phyloP scores from a whole-genome alignment of 2,797 vertebrate genomes.

The Chaetodon trifasciatus region DNA sequence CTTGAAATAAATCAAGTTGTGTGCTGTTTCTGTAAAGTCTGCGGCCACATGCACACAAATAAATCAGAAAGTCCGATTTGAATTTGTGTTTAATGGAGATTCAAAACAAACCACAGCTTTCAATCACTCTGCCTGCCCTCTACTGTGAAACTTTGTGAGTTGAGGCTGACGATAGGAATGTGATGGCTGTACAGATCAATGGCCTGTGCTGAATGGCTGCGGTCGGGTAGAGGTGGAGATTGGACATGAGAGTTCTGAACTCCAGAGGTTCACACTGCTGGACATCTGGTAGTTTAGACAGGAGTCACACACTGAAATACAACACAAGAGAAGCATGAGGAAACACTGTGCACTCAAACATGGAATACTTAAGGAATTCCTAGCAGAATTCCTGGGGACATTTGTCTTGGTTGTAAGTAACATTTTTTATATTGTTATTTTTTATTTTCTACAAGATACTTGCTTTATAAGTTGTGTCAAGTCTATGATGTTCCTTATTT shows the following conservation, averaged over 20 bases:
- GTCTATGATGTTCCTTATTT: not conserved
- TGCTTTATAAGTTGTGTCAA: not conserved
- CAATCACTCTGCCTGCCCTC: not conserved
- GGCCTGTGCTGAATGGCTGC: constrained; percentile 72
- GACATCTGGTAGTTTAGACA: constrained; percentile 54
- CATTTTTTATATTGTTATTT: not conserved
- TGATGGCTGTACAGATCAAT: constrained; percentile 73
- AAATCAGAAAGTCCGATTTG: not conserved
- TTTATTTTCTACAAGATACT: not conserved
- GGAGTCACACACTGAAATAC: constrained; percentile 69
- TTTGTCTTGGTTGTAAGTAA: constrained; percentile 95
- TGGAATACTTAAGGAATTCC: constrained; percentile 90
- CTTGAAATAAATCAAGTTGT: constrained; percentile 39
- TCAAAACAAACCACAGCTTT: not conserved
- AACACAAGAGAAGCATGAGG: constrained; percentile 85
- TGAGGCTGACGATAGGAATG: not conserved
- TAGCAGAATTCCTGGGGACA: constrained; percentile 96
- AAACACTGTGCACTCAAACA: constrained; percentile 91
- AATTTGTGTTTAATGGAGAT: not conserved
- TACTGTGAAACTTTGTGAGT: constrained; percentile 15
- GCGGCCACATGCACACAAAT: not conserved
- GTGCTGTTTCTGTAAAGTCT: constrained; percentile 13
- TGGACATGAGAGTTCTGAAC: constrained; percentile 29
- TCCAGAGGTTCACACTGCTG: constrained; percentile 54
- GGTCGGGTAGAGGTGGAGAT: constrained; percentile 63